Percentiles rank a stretch among this genome's conserved stretches.
phyloP scores from a whole-genome alignment of 1,140 invertebrate genomes.

The Mactra quadrangularis region DNA sequence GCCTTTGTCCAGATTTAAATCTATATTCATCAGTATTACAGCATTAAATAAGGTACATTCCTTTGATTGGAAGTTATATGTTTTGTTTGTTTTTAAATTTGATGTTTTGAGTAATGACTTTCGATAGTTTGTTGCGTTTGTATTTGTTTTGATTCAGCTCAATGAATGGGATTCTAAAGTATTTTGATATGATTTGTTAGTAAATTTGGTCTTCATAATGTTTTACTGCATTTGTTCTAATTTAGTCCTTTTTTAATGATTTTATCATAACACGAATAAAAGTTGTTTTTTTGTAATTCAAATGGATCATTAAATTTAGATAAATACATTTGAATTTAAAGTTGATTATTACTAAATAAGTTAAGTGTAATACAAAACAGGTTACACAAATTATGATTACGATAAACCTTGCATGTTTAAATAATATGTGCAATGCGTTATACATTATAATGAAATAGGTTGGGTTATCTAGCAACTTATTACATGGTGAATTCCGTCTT shows the following conservation, averaged over 20 bases:
- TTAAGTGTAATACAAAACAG: not conserved
- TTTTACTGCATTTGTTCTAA: too few relatives aligned
- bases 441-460: too few relatives aligned
- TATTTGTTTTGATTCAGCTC: too few relatives aligned
- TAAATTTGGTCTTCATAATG: too few relatives aligned
- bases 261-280: slow-evolving; percentile 33
- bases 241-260: slow-evolving; percentile 44
- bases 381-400: not conserved
- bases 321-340: not conserved
- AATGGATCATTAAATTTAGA: not conserved
- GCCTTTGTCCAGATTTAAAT: not conserved
- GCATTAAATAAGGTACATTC: slow-evolving; percentile 62
- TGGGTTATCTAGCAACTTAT: slow-evolving; percentile 27
- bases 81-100: too few relatives aligned
- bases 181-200: too few relatives aligned
- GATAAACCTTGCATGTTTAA: not conserved
- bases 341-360: not conserved
- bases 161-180: too few relatives aligned
- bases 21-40: slow-evolving; percentile 55
- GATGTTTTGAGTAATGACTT: too few relatives aligned
- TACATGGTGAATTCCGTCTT: slow-evolving; percentile 39
- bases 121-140: too few relatives aligned
- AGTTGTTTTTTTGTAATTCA: not conserved
- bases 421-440: too few relatives aligned
- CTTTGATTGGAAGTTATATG: too few relatives aligned